phyloP scores from a whole-genome alignment of 2,113 vertebrate genomes.

The Semicossyphus pulcher region DNA sequence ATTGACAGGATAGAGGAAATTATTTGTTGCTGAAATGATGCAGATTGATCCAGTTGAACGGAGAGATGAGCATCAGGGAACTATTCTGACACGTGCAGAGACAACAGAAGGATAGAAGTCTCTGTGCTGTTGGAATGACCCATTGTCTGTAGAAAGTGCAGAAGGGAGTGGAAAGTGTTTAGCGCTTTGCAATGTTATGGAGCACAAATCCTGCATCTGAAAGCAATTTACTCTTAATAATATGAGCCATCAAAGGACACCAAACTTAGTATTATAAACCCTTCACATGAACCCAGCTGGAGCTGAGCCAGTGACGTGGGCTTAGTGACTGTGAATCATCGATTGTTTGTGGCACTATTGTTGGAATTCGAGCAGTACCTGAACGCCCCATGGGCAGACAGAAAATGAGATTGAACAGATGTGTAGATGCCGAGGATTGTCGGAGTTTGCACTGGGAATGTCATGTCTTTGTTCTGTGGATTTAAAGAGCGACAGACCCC shows the following conservation, averaged over 20 bases:
- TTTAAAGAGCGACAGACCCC: conserved; percentile 46
- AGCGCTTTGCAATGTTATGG: conserved; percentile 42
- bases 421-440: conserved; percentile 28
- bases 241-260: conserved; percentile 66
- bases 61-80: not conserved
- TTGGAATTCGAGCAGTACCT: conserved; percentile 36
- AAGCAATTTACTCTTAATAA: conserved; percentile 71
- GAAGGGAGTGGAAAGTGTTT: conserved; percentile 19
- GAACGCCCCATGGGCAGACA: conserved; percentile 22
- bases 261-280: conserved; percentile 25
- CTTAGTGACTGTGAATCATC: conserved; percentile 39
- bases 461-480: conserved; percentile 36
- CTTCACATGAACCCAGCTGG: conserved; percentile 43
- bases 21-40: not conserved
- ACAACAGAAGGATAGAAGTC: not conserved
- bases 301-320: conserved; percentile 39
- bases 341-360: conserved; percentile 7
- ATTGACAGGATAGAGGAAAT: not conserved
- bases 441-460: not conserved
- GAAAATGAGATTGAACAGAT: conserved; percentile 43
- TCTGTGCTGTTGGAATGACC: conserved; percentile 44
- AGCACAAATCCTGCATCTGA: conserved; percentile 63
- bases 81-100: not conserved
- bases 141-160: conserved; percentile 16
- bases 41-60: not conserved